Evolutionary conservation across 1,140 invertebrate species (phyloP).

Genomic region (Penaeus chinensis): DNA sequence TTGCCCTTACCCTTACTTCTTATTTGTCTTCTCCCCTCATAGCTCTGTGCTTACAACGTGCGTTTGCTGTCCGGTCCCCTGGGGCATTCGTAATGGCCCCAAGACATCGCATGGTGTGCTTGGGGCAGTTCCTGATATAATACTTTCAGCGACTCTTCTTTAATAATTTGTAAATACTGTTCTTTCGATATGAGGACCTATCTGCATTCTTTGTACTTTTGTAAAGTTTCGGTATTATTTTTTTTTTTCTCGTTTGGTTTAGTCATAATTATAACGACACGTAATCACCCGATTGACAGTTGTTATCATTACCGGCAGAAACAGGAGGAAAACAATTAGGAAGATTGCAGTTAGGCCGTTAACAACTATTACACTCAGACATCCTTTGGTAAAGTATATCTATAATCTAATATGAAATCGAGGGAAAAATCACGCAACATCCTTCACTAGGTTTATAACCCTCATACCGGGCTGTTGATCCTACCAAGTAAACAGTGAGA

Average conservation of each 20-base stretch:
- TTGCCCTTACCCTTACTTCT: no score
- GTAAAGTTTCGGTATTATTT: slow-evolving; percentile 36
- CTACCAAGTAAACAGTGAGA: slow-evolving; percentile 22
- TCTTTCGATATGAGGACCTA: slow-evolving; percentile 37
- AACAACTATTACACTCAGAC: background rate
- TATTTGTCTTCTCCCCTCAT: no score
- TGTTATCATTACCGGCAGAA: slow-evolving; percentile 19
- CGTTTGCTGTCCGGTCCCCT: background rate
- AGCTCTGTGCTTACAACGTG: background rate
- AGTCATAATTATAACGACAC: slow-evolving; percentile 36
- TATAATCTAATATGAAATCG: no score
- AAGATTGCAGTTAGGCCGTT: background rate
- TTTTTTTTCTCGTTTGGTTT: slow-evolving; percentile 31
- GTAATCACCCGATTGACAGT: slow-evolving; percentile 8
- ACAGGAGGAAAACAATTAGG: slow-evolving; percentile 18
- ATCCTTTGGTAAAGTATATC: no score
- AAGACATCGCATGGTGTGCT: background rate
- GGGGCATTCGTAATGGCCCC: background rate
- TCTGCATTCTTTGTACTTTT: slow-evolving; percentile 28
- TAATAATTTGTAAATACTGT: slow-evolving; percentile 40
- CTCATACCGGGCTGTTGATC: slow-evolving; percentile 14
- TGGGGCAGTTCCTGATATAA: background rate
- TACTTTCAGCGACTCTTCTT: slow-evolving; percentile 8
- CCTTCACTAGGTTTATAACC: no score
- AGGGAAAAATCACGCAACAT: no score